Percentiles rank a stretch among this genome's conserved stretches.
Conservation (phyloP, 2,113 vertebrate species). For the Tyrannus savana region DNA sequence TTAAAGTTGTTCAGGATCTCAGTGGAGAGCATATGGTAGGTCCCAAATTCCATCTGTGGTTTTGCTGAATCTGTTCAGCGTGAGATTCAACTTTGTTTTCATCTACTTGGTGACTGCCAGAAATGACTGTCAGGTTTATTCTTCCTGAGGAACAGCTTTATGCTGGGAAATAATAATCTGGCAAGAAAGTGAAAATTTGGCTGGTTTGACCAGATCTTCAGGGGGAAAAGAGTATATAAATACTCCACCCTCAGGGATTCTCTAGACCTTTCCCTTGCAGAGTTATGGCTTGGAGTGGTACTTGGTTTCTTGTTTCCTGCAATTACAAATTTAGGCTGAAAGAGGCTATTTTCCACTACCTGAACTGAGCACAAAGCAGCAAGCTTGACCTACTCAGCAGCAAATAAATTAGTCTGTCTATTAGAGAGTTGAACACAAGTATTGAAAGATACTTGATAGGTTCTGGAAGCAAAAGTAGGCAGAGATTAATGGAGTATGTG, state of each 20-base stretch:
- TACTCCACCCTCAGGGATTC: not conserved
- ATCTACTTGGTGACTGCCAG: not conserved
- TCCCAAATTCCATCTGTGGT: not conserved
- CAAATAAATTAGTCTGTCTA: not conserved
- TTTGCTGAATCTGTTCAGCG: not conserved
- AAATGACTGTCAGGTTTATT: not conserved
- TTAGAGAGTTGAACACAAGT: not conserved
- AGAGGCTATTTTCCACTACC: not conserved
- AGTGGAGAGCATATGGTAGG: constrained; percentile 97
- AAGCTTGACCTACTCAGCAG: not conserved
- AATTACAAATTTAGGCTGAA: not conserved
- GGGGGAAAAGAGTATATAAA: not conserved
- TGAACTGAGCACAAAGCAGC: not conserved
- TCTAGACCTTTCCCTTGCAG: not conserved
- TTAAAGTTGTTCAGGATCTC: constrained; percentile 97
- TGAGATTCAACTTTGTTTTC: not conserved
- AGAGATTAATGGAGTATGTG: not conserved
- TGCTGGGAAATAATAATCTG: not conserved
- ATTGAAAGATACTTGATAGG: not conserved
- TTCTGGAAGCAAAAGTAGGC: not conserved
- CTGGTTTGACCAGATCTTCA: not conserved
- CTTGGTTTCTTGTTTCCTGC: not conserved
- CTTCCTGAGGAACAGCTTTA: not conserved
- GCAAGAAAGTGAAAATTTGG: not conserved
- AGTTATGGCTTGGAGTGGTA: not conserved